Evolutionary conservation across 2,888 invertebrate species (phyloP).

Genomic region (Onchidella celtica): DNA sequence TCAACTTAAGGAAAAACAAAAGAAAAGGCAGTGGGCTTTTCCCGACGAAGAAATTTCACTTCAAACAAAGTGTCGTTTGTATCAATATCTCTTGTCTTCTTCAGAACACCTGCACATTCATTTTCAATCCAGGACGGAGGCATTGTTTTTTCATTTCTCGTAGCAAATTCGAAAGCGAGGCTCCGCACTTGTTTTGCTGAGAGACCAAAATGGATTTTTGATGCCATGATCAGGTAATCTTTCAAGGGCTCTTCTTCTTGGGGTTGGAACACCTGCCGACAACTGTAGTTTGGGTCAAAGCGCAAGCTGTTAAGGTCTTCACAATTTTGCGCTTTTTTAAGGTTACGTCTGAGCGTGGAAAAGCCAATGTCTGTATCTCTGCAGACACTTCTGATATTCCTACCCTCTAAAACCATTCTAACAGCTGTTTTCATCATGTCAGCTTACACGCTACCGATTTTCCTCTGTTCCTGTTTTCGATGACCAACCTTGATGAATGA

Average conservation of each 20-base stretch:
- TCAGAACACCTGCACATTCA: slow-evolving; percentile 47
- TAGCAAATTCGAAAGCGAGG: slow-evolving; percentile 54
- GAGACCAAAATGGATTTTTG: slow-evolving; percentile 54
- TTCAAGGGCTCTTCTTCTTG: not conserved
- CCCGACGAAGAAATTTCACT: not conserved
- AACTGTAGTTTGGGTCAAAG: not conserved
- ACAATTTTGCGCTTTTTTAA: not conserved
- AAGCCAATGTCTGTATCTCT: not conserved
- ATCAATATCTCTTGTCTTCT: not conserved
- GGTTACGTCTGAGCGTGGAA: not conserved
- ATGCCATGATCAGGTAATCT: slow-evolving; percentile 22
- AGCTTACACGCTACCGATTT: no score
- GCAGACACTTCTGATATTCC: not conserved
- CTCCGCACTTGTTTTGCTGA: slow-evolving; percentile 33
- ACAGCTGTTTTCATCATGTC: not conserved
- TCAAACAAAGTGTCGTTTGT: not conserved
- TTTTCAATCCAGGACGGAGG: slow-evolving; percentile 53
- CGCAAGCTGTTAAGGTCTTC: not conserved
- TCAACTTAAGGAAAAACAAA: not conserved
- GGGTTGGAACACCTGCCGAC: not conserved
- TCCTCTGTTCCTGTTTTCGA: not conserved
- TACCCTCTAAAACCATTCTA: not conserved
- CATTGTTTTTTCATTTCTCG: slow-evolving; percentile 10
- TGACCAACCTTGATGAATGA: not conserved
- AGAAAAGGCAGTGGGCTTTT: not conserved